Base-by-base conservation (phyloP, 2,113 vertebrate genomes). In the Poeciliopsis prolifica region DNA sequence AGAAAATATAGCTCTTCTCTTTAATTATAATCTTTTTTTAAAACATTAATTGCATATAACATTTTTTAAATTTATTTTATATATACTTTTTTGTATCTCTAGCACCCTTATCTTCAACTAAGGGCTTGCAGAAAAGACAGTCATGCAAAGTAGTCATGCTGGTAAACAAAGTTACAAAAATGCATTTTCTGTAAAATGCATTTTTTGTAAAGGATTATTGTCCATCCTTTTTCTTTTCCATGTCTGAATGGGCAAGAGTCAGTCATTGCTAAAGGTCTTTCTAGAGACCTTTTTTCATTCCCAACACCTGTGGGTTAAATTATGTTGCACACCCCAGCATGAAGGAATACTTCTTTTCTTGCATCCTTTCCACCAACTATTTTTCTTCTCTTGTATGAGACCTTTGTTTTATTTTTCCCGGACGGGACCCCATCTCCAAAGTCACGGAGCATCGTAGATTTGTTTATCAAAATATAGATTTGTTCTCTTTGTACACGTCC, bases 81-180 rank as follows among this genome's bases (percentile, higher is more conserved):
- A 86, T 92, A 90, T 89, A 87, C 83, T 86, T 93, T 87, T 92
- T 92, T 93, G 84, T 92, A 91, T 91, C 92, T 92, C 90, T 92
- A 93, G 93, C 92, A 93, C 93, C 92, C 91, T 94, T 89, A 86
- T 94, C 87, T 94, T 94, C 84, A 94, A 90, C 93, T 93, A 94
- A 94, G 94, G 93, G 93, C 90, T 94, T 92, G 93, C 92, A 93
- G 93, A 93, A 94, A 94, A 92, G 93, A 94, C 93, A 95, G 92
- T 94, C 94, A 95, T 95, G 94, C 94, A 95, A 94, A 94, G 89
- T 88, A 94, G 85, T 95, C 94, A 95, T 95, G 94, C 94, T 95
- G 94, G 94, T 95, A 94, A 94, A 94, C 94, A 95, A 95, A 93
- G 91, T 93, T 94, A 94, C 91, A 95, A 95, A 95, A 95, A 95